These are phyloP conservation scores for Acanthornis magna DNA, from an alignment of 2,797 vertebrate genomes.

Conservation along the genomic window DNA sequence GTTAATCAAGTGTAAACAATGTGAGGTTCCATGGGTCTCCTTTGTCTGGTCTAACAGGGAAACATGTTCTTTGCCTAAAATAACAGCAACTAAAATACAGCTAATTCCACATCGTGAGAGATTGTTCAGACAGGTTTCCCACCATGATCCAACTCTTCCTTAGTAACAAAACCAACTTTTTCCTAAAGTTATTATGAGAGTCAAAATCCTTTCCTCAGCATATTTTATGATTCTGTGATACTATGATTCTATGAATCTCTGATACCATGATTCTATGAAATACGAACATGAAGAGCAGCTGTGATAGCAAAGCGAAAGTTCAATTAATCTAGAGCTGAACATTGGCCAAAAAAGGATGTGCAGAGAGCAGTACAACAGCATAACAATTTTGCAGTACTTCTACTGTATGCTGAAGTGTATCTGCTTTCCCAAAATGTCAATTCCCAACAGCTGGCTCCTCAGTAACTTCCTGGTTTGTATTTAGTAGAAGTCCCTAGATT, in stretches of 20 bases:
- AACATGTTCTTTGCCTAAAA: background rate
- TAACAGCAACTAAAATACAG: background rate
- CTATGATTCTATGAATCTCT: background rate
- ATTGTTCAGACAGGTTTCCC: background rate
- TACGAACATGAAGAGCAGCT: background rate
- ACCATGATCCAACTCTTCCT: background rate
- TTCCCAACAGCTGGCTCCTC: background rate
- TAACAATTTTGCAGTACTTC: background rate
- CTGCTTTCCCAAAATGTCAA: background rate
- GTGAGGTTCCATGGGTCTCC: background rate
- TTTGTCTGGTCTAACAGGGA: background rate
- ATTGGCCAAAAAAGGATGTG: background rate
- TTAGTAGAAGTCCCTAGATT: background rate
- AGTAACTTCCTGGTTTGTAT: background rate
- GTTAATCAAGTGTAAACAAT: background rate
- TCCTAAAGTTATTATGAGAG: background rate
- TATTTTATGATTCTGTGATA: background rate
- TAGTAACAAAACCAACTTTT: background rate
- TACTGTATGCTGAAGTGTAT: background rate
- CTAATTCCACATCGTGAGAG: background rate
- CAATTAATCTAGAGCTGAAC: background rate
- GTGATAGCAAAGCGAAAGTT: background rate
- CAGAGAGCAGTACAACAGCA: background rate
- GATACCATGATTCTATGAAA: background rate
- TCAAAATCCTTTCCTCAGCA: background rate